Conservation (phyloP, 1,140 invertebrate genomes). For the Periplaneta americana region DNA sequence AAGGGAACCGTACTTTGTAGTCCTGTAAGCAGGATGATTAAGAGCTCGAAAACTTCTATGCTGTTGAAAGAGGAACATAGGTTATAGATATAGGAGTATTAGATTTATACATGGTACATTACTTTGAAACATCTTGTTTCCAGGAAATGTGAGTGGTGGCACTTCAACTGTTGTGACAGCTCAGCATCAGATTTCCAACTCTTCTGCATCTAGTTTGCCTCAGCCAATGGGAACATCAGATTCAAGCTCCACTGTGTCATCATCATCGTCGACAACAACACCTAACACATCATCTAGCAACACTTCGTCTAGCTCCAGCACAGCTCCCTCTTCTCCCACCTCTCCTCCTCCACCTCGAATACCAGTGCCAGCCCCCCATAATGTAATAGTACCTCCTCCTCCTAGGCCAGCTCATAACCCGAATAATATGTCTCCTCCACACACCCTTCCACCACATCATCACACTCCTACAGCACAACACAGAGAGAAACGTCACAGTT, state of each 20-base stretch:
- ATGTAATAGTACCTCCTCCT: constrained; percentile 11
- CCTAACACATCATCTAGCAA: constrained; percentile 56
- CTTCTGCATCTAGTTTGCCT: neutral
- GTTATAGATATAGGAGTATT: too few species aligned
- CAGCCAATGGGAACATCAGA: constrained; percentile 29
- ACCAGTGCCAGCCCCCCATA: constrained; percentile 29
- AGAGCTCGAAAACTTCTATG: too few species aligned
- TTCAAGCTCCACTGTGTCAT: constrained; percentile 48
- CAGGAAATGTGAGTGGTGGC: neutral
- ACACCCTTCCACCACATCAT: constrained; percentile 24
- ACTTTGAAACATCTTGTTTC: too few species aligned
- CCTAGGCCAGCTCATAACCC: constrained; percentile 1
- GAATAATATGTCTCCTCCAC: neutral
- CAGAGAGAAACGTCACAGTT: constrained; percentile 60
- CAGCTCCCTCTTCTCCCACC: constrained; percentile 44
- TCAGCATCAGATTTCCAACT: neutral
- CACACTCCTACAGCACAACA: constrained; percentile 37
- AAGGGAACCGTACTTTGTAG: too few species aligned
- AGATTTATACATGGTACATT: too few species aligned
- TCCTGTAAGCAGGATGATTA: too few species aligned
- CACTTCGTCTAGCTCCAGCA: constrained; percentile 52
- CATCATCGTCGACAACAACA: constrained; percentile 48
- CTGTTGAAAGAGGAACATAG: too few species aligned
- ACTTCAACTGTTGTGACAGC: neutral
- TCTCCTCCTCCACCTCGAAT: constrained; percentile 37